phyloP scores from a whole-genome alignment of 2,113 vertebrate species.

The Mixornis gularis region DNA sequence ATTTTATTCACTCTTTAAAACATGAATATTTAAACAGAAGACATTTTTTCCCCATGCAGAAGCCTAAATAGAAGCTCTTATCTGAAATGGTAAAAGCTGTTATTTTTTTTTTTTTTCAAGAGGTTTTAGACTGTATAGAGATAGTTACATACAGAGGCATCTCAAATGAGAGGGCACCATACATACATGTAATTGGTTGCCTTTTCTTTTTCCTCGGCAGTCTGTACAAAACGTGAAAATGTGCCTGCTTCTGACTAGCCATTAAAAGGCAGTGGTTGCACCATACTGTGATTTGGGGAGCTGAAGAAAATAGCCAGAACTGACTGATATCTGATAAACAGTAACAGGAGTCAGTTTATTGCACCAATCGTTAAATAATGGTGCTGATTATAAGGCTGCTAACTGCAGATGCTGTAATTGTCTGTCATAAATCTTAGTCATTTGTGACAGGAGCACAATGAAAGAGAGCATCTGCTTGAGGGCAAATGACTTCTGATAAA shows the following conservation, averaged over 20 bases:
- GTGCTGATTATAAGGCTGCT: slow-evolving; percentile 92
- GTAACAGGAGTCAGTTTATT: slow-evolving; percentile 92
- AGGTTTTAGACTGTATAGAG: slow-evolving; percentile 71
- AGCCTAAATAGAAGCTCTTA: slow-evolving; percentile 67
- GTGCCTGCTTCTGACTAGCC: slow-evolving; percentile 78
- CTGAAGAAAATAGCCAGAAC: slow-evolving; percentile 85
- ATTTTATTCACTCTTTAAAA: slow-evolving; percentile 64
- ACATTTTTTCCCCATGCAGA: slow-evolving; percentile 41
- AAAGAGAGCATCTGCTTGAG: slow-evolving; percentile 86
- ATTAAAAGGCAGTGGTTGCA: slow-evolving; percentile 84
- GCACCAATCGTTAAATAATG: slow-evolving; percentile 97
- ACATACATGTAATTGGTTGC: slow-evolving; percentile 84
- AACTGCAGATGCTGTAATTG: slow-evolving; percentile 91
- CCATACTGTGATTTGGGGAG: slow-evolving; percentile 84
- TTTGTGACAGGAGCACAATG: slow-evolving; percentile 93
- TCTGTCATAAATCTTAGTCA: slow-evolving; percentile 94
- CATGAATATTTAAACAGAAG: slow-evolving; percentile 67
- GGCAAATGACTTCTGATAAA: slow-evolving; percentile 90
- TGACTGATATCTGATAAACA: slow-evolving; percentile 89
- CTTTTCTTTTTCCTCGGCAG: slow-evolving; percentile 76
- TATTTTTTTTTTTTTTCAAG: slow-evolving; percentile 27
- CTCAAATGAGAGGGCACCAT: slow-evolving; percentile 79
- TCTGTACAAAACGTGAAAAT: slow-evolving; percentile 77
- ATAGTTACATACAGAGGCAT: slow-evolving; percentile 70
- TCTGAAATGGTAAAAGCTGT: slow-evolving; percentile 64